Base-by-base conservation (phyloP, 2,888 invertebrate species). In the Drosophila algonquin region DNA sequence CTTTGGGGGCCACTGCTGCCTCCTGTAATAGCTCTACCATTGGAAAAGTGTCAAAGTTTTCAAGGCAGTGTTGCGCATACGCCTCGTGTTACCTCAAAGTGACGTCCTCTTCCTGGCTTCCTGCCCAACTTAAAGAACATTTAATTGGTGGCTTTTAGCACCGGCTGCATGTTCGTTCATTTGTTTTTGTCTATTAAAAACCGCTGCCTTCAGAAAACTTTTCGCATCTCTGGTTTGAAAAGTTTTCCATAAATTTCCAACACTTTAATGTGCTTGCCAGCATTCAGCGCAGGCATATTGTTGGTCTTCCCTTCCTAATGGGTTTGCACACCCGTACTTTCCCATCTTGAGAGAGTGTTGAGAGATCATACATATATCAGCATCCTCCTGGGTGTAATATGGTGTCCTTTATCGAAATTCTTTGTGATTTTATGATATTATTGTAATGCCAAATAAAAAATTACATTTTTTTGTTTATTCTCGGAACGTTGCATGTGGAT, bases 21-120 rank as follows among this genome's bases (percentile, higher is more conserved):
- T 14, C 58, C 80, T 81, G 8, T 8, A 27, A 30, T 8, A 30
- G 8, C 30, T 30, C 30, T 74, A 60, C 58, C 64, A 58, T 61
- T 55, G 75, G 61, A 63, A 77, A 74, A 74, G 71, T 76, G 78
- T 78, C 68, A 75, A 87, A 81, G 76, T 80, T 84, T 79, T 69
- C 62, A 69, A 80, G 69, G 76, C 63, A 53, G 58, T 47, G 59
- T 67, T 64, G 57, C 75, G 65, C 69, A 73, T 80, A 75, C 75
- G 75, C 70, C 72, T 14, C 40, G 50, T 59, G 64, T 48, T 65
- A 51, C 60, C 55, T 45, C 2, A 24, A 16, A 24, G 21, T n/a
- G 47, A 21, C 58, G 51, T 54, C 24, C 51, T 21, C 50, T 47
- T 18, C 40, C 54, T 45, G 47, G 47, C 52, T 47, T 65, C 50